Percentiles rank a stretch among this genome's conserved stretches.
These are phyloP conservation scores for Netelia fuscicornis DNA, from an alignment of 2,888 invertebrate species.

Conservation along the genomic window DNA sequence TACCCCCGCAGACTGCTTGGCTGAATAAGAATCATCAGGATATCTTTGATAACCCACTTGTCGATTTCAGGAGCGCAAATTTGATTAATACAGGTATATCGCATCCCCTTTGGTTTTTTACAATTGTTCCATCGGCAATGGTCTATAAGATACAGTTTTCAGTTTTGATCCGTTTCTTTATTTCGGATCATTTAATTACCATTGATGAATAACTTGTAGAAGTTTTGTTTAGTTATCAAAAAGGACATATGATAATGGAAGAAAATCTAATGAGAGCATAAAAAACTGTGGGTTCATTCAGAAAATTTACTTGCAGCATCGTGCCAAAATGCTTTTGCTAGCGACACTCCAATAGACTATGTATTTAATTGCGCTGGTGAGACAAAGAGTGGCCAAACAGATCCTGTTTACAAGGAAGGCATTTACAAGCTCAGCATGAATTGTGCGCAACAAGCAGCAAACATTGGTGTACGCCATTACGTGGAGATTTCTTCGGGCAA, in stretches of 20 bases:
- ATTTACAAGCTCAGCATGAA: constrained; percentile 93
- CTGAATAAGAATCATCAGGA: constrained; percentile 91
- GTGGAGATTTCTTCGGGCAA: constrained; percentile 95
- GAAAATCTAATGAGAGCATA: not conserved
- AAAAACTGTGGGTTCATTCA: not conserved
- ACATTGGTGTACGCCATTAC: constrained; percentile 89
- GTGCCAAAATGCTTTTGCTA: constrained; percentile 91
- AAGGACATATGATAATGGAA: not conserved
- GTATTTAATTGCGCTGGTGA: constrained; percentile 97
- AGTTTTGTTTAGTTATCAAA: constrained; percentile 29
- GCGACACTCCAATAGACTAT: constrained; percentile 89
- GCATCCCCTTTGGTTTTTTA: too few relatives aligned
- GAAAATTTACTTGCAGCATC: constrained; percentile 87
- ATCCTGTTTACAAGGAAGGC: constrained; percentile 96
- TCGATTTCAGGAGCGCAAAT: constrained; percentile 96
- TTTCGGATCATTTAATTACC: too few relatives aligned
- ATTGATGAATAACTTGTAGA: not conserved
- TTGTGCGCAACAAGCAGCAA: constrained; percentile 92
- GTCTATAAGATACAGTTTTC: too few relatives aligned
- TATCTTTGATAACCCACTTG: constrained; percentile 90
- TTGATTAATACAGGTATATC: constrained; percentile 92
- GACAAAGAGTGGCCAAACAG: constrained; percentile 94
- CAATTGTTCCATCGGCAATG: too few relatives aligned
- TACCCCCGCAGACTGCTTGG: constrained; percentile 97
- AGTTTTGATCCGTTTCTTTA: too few relatives aligned